These are phyloP conservation scores for Xylocampa areola DNA, from an alignment of 2,888 invertebrate species.

Conservation along the genomic window DNA sequence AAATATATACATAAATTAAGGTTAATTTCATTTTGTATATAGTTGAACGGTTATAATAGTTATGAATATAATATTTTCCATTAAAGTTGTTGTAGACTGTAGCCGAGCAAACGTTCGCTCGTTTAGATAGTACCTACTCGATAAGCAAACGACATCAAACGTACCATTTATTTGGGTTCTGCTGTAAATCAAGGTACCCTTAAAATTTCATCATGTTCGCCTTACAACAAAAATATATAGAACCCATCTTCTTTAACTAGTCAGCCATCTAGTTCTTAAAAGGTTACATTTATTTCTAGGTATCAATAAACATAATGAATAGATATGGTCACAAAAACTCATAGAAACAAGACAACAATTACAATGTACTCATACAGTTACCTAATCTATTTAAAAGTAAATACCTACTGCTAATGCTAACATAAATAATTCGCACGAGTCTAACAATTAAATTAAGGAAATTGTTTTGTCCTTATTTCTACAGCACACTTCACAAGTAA, in stretches of 20 bases:
- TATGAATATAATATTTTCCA: constrained; percentile 26
- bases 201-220: background rate
- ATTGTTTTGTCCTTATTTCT: too few species aligned
- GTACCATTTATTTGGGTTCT: constrained; percentile 10
- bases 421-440: too few species aligned
- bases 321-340: too few species aligned
- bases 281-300: too few species aligned
- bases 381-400: too few species aligned
- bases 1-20: constrained; percentile 26
- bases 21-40: constrained; percentile 21
- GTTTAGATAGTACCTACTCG: constrained; percentile 39
- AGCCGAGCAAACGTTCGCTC: constrained; percentile 15
- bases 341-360: too few species aligned
- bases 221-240: background rate
- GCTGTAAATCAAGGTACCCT: background rate
- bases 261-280: too few species aligned
- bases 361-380: too few species aligned
- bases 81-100: constrained; percentile 19
- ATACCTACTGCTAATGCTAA: too few species aligned
- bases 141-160: constrained; percentile 38
- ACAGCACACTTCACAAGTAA: background rate
- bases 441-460: too few species aligned
- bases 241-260: too few species aligned
- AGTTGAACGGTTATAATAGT: constrained; percentile 19
- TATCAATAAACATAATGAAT: too few species aligned